A percentile compares a stretch with the other conserved stretches of the same genome.
Evolutionary conservation across 2,113 vertebrate genomes (phyloP).

Genomic region (Acanthisitta chloris): DNA sequence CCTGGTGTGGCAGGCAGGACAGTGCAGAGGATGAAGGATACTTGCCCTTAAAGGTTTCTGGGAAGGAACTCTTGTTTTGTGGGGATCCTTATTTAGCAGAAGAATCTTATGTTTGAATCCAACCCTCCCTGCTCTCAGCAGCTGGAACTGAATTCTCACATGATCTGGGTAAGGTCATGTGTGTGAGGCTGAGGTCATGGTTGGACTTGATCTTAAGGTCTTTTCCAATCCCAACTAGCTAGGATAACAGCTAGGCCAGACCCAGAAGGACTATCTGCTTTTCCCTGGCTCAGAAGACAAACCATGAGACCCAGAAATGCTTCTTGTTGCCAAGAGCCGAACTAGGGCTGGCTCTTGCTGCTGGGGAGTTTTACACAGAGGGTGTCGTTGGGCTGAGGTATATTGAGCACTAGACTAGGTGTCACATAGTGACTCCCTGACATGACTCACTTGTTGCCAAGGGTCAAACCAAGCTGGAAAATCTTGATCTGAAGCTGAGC

Average conservation of each 20-base stretch:
- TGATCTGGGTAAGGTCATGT: neutral
- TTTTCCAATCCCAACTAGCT: neutral
- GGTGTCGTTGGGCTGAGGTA: neutral
- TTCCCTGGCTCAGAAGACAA: neutral
- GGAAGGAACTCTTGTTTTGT: neutral
- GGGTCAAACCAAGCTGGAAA: neutral
- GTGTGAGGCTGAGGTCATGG: neutral
- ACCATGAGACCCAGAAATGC: neutral
- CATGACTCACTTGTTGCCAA: neutral
- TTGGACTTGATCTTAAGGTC: neutral
- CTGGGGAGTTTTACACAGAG: rapidly evolving
- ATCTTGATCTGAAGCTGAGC: neutral
- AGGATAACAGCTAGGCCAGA: no score
- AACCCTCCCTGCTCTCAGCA: neutral
- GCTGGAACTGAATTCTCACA: neutral
- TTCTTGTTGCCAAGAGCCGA: rapidly evolving
- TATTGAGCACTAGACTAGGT: neutral
- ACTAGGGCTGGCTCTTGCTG: neutral
- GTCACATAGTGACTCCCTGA: neutral
- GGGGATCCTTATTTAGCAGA: neutral
- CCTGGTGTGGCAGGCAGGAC: neutral
- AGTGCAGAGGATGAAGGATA: neutral
- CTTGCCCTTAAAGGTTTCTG: neutral
- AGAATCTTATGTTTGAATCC: neutral
- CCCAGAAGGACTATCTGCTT: neutral